Base-by-base conservation (phyloP, 2,113 vertebrate genomes). In the Siniperca chuatsi region DNA sequence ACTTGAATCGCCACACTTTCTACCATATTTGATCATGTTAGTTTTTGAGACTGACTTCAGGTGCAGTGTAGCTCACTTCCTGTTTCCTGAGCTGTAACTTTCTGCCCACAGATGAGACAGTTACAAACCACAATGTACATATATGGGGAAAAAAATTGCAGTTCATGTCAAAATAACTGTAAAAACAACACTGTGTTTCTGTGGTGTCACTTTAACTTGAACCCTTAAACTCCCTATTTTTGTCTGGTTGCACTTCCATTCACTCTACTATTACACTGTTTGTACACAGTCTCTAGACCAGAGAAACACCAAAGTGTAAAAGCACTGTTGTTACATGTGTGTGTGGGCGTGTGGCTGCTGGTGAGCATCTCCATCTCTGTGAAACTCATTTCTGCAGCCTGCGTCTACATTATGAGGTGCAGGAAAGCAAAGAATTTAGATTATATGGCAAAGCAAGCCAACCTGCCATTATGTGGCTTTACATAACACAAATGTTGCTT, bases 381-480 rank as follows among this genome's bases (percentile, higher is more conserved):
- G 65, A 82, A 81, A 90, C 66, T 77, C 62, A 23, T 75, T 84
- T 86, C 37, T 87, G 55, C 86, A 83, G 87, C 80, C 85, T 84
- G 74, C 68, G 3, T 83, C 83, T 57, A 62, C 65, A 88, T 76
- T 83, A 72, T 29, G 85, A 93, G 77, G 85, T 90, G 78, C 60
- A 89, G 81, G 89, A 92, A 92, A 83, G 82, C 70, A 91, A 91
- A 87, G 88, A 92, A 93, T 93, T 90, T 93, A 75, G 83, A 94
- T 92, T 89, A 90, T 82, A 93, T 61, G 40, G 84, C 68, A 65
- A 72, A 85, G 82, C 64, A 48, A 86, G 73, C 87, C 81, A 92
- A 85, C 88, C 64, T 3, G 57, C 84, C 78, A 93, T 94, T 94
- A 93, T 91, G 92, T 92, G 90, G 92, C 85, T 79, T 81, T 76